Conservation (phyloP, 2,797 vertebrate genomes). For the Pogonophryne albipinna region DNA sequence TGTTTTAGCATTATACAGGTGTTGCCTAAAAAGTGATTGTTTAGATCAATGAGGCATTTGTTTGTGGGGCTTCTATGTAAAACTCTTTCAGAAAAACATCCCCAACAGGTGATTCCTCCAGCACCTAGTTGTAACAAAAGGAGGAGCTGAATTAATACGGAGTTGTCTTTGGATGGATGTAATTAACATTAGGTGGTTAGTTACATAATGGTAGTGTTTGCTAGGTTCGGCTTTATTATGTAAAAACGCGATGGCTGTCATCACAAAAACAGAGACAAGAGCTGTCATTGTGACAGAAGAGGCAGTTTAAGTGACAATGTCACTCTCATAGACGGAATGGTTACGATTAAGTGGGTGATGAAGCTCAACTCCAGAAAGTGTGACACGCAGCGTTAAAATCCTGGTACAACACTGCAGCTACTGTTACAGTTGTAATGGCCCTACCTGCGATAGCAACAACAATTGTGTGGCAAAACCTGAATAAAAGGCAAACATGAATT, state of each 20-base stretch:
- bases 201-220: background rate
- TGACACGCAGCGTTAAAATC: constrained; percentile 42
- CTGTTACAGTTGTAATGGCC: background rate
- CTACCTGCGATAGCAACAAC: background rate
- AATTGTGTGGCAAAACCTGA: background rate
- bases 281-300: background rate
- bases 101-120: no score
- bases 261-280: background rate
- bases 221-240: background rate
- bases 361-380: background rate
- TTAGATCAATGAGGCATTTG: no score
- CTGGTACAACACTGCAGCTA: background rate
- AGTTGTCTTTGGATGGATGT: background rate
- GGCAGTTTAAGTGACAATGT: rapidly evolving
- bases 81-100: no score
- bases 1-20: no score
- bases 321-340: no score
- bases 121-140: background rate
- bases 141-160: background rate
- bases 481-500: background rate
- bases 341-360: background rate
- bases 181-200: no score
- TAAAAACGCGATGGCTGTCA: background rate
- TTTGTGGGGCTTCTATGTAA: no score
- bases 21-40: no score